Evolutionary conservation across 2,888 invertebrate genomes (phyloP).

Genomic region (Microchrysa polita): DNA sequence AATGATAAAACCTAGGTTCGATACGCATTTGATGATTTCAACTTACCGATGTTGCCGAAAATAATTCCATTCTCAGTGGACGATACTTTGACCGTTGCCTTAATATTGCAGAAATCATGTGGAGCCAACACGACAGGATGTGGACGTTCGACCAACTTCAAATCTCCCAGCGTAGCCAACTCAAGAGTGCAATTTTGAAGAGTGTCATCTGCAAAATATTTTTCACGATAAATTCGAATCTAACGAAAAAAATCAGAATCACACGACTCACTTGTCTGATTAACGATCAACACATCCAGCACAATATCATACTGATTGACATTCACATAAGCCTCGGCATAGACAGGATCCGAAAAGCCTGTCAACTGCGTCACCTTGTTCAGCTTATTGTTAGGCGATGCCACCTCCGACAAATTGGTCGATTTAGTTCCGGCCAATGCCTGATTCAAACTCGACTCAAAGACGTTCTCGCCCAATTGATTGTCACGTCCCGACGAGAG

Average conservation of each 20-base stretch:
- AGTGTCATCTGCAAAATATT: conserved; percentile 76
- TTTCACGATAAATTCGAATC: not conserved
- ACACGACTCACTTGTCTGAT: conserved; percentile 82
- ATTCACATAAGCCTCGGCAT: conserved; percentile 99
- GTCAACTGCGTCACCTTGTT: conserved; percentile 94
- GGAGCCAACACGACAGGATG: conserved; percentile 95
- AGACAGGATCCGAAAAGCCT: conserved; percentile 99
- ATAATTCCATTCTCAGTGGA: conserved; percentile 99
- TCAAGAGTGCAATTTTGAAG: conserved; percentile 98
- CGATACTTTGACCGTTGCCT: conserved; percentile 98
- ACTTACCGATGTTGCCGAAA: conserved; percentile 94
- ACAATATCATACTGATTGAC: conserved; percentile 99
- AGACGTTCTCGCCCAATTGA: conserved; percentile 75
- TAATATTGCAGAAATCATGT: conserved; percentile 96
- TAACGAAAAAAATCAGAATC: conserved; percentile 2
- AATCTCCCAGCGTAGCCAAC: conserved; percentile 95
- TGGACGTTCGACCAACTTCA: conserved; percentile 98
- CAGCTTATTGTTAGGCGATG: conserved; percentile 69
- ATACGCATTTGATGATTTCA: no score
- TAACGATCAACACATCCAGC: conserved; percentile 96
- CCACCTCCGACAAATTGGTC: conserved; percentile 64
- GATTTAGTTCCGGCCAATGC: conserved; percentile 77
- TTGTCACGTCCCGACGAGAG: conserved; percentile 73
- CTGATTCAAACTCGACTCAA: conserved; percentile 91
- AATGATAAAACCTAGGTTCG: no score